Percentiles rank a stretch among this genome's conserved stretches.
phyloP scores from a whole-genome alignment of 2,888 invertebrate species.

The Phyto melanocephala region DNA sequence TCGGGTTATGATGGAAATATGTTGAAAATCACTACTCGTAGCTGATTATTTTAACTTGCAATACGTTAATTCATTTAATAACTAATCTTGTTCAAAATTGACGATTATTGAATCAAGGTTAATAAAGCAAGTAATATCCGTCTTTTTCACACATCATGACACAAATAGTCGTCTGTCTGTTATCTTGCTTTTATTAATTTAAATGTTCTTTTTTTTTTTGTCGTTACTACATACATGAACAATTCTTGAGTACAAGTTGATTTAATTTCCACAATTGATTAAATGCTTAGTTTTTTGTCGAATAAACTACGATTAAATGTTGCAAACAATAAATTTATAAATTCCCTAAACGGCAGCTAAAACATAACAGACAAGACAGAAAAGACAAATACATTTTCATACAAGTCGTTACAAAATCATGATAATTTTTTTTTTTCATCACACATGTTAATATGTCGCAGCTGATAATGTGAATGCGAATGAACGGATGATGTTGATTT shows the following conservation, averaged over 20 bases:
- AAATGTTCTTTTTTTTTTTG: background rate
- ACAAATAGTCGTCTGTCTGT: conserved; percentile 5
- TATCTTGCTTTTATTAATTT: background rate
- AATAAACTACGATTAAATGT: background rate
- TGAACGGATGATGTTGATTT: background rate
- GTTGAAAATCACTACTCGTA: no score
- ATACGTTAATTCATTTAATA: background rate
- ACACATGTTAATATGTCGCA: background rate
- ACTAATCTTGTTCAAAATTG: conserved; percentile 2
- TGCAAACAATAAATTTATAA: background rate
- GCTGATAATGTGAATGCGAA: background rate
- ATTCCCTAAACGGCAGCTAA: background rate
- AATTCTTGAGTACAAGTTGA: conserved; percentile 8
- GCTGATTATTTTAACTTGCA: no score
- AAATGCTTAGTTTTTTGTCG: background rate
- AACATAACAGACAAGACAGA: background rate
- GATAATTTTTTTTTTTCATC: background rate
- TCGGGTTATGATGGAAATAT: no score
- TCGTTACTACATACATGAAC: no score
- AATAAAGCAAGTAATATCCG: conserved; percentile 54
- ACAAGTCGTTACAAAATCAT: background rate
- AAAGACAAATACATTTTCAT: no score
- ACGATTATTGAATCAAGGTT: conserved; percentile 54
- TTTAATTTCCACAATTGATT: background rate
- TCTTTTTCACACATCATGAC: conserved; percentile 35